Conservation (phyloP, 2,113 vertebrate genomes). For the Sylvilagus bachmani region DNA sequence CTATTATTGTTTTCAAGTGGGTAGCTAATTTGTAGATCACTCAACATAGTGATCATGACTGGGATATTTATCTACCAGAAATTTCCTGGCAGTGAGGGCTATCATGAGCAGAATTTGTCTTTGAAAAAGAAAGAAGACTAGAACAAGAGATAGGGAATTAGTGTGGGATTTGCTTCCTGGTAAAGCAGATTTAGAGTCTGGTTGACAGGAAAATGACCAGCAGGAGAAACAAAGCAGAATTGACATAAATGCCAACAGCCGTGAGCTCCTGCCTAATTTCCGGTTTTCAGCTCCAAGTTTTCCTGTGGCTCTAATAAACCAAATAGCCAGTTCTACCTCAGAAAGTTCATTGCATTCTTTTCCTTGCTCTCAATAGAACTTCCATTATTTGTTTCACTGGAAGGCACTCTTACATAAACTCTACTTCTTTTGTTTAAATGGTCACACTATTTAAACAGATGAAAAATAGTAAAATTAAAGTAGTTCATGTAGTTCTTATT, state of each 20-base stretch:
- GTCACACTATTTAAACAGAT: background rate
- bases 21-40: background rate
- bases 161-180: background rate
- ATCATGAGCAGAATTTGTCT: background rate
- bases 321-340: background rate
- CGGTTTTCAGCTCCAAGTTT: conserved; percentile 5
- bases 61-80: background rate
- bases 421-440: conserved; percentile 26
- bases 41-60: background rate
- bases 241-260: background rate
- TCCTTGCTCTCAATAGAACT: background rate
- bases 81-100: background rate
- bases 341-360: conserved; percentile 6
- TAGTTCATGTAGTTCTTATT: conserved; percentile 28
- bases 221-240: conserved; percentile 18
- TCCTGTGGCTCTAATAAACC: background rate
- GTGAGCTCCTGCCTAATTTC: background rate
- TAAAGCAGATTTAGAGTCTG: conserved; percentile 6
- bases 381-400: background rate
- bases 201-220: background rate
- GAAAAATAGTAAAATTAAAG: background rate
- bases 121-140: conserved; percentile 19
- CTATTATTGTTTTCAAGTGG: conserved; percentile 25
- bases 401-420: background rate
- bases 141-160: background rate